Percentiles rank a stretch among this genome's conserved stretches.
Evolutionary conservation across 2,113 vertebrate genomes (phyloP).

Genomic region (Thalassarche chlororhynchos): DNA sequence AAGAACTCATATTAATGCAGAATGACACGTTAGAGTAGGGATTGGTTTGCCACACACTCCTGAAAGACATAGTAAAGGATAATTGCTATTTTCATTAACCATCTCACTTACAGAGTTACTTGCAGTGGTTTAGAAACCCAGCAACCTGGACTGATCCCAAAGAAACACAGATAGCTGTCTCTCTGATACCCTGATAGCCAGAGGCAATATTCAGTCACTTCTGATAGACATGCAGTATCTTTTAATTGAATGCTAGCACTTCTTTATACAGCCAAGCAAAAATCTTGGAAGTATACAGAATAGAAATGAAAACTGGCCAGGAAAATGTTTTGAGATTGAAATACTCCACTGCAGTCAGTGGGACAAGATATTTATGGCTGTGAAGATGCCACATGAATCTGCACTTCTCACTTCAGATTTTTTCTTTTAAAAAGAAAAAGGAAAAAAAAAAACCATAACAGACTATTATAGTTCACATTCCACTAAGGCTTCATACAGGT

Average conservation of each 20-base stretch:
- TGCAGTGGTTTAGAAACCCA: neutral
- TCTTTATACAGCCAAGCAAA: neutral
- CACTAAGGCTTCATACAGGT: neutral
- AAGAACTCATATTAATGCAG: neutral
- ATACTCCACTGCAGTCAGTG: neutral
- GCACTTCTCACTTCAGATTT: neutral
- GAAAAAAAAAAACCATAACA: neutral
- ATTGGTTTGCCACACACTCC: neutral
- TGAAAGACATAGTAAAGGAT: neutral
- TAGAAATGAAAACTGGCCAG: neutral
- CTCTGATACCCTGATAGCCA: neutral
- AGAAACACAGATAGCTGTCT: neutral
- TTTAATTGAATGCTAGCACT: neutral
- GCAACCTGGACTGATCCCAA: neutral
- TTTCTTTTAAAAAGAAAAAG: neutral
- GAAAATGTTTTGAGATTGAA: neutral
- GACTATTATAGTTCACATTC: neutral
- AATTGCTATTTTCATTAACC: conserved; percentile 17
- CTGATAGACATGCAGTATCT: neutral
- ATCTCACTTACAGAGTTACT: neutral
- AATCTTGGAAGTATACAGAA: neutral
- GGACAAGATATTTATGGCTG: neutral
- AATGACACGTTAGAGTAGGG: neutral
- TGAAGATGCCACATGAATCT: neutral
- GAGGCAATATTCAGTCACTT: neutral